Percentiles rank a stretch among this genome's conserved stretches.
phyloP scores from a whole-genome alignment of 1,140 invertebrate genomes.

The Chelonus insularis region DNA sequence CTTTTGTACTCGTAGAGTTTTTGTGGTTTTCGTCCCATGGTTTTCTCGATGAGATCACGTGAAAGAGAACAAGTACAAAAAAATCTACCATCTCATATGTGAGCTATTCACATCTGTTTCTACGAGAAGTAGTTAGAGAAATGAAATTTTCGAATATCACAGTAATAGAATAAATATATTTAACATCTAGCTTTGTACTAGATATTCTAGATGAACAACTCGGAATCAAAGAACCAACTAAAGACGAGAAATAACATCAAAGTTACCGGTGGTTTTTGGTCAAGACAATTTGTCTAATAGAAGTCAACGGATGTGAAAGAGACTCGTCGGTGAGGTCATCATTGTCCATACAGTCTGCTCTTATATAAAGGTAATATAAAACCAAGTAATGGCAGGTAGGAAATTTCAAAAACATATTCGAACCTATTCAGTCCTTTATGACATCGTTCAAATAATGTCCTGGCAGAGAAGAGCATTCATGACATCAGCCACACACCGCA shows the following conservation, averaged over 20 bases:
- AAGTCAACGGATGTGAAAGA: neutral
- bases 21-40: too few species aligned
- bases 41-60: too few species aligned
- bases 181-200: too few species aligned
- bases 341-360: neutral
- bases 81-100: too few species aligned
- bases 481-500: conserved; percentile 11
- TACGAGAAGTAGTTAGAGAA: too few species aligned
- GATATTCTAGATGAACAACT: neutral
- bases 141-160: too few species aligned
- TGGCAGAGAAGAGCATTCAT: conserved; percentile 2
- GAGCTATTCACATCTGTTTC: too few species aligned
- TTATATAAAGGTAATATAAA: neutral
- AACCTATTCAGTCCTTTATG: conserved; percentile 4
- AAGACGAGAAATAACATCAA: neutral
- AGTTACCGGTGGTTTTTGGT: neutral
- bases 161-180: too few species aligned
- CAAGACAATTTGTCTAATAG: neutral
- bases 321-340: too few species aligned
- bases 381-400: neutral
- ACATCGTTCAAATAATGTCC: conserved; percentile 19
- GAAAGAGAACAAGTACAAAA: too few species aligned
- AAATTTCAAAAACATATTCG: conserved; percentile 3
- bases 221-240: neutral
- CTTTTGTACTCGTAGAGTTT: too few species aligned